Percentiles rank a stretch among this genome's conserved stretches.
phyloP scores from a whole-genome alignment of 2,113 vertebrate genomes.

The Ginglymostoma cirratum region DNA sequence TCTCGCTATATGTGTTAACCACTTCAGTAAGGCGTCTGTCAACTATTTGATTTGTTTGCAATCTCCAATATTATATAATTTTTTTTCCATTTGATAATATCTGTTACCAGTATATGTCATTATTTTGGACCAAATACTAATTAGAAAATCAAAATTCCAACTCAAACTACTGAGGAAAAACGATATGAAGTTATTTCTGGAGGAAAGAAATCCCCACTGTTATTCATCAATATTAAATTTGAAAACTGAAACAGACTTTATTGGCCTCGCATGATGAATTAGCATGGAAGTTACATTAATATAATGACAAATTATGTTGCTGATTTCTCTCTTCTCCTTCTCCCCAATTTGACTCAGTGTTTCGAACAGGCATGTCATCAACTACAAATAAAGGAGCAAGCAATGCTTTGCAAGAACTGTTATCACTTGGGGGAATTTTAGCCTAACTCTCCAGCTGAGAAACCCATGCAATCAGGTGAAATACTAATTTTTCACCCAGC shows the following conservation, averaged over 20 bases:
- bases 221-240: neutral
- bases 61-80: neutral
- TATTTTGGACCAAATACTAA: neutral
- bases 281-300: neutral
- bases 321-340: neutral
- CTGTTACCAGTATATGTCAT: neutral
- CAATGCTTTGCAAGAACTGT: neutral
- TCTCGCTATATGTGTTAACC: neutral
- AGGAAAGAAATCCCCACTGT: neutral
- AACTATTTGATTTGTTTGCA: neutral
- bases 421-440: too few relatives aligned
- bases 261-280: neutral
- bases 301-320: neutral
- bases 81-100: neutral
- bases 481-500: neutral
- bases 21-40: neutral
- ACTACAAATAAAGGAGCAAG: neutral
- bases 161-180: neutral
- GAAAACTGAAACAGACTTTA: neutral
- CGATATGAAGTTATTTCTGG: neutral
- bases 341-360: neutral
- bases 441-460: neutral
- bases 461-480: neutral
- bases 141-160: neutral
- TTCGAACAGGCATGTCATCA: neutral